Conservation (phyloP, 2,888 invertebrate species). For the Cyrtodaria siliqua region DNA sequence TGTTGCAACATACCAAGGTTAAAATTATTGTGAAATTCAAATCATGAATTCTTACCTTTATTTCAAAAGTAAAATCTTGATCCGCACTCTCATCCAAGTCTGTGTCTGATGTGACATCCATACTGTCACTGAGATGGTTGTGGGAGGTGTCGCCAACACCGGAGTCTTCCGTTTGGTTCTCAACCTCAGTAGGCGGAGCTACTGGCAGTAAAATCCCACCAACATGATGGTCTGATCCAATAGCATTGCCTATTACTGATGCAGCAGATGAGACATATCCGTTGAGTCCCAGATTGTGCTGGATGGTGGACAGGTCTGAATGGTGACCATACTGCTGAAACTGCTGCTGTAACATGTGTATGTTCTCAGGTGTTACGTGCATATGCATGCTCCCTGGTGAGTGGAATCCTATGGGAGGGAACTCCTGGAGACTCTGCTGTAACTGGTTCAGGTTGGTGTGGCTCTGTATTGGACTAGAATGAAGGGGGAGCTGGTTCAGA, state of each 20-base stretch:
- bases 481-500: conserved; percentile 45
- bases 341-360: conserved; percentile 50
- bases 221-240: background rate
- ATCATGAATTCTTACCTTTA: conserved; percentile 50
- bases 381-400: conserved; percentile 39
- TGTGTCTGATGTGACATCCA: conserved; percentile 46
- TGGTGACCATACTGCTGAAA: conserved; percentile 41
- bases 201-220: background rate
- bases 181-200: conserved; percentile 23
- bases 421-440: conserved; percentile 53
- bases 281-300: conserved; percentile 25
- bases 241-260: background rate
- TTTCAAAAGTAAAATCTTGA: conserved; percentile 57
- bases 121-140: conserved; percentile 47
- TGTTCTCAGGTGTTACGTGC: conserved; percentile 41
- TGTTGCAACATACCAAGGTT: too few relatives aligned
- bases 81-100: conserved; percentile 51
- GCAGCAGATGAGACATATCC: background rate
- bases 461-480: conserved; percentile 46
- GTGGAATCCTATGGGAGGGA: conserved; percentile 51
- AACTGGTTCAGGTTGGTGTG: conserved; percentile 33
- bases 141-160: conserved; percentile 53
- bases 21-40: too few relatives aligned
- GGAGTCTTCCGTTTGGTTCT: conserved; percentile 51
- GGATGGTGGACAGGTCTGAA: conserved; percentile 33